Evolutionary conservation across 2,888 invertebrate species (phyloP).

Genomic region (Drosophila mayaguana): DNA sequence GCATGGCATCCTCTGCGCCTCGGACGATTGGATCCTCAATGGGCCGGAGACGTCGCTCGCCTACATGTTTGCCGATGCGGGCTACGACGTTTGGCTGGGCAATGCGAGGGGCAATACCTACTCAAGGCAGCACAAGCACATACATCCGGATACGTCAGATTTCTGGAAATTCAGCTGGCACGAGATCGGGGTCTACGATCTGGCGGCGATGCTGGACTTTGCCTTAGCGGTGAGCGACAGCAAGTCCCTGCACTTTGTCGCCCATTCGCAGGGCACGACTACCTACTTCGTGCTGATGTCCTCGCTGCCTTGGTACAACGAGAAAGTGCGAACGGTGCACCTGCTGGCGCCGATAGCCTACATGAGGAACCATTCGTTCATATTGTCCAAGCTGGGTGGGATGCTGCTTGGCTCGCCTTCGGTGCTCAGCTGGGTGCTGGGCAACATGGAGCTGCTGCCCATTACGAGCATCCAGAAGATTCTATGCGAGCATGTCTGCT

Average conservation of each 20-base stretch:
- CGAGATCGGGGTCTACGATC: constrained; percentile 90
- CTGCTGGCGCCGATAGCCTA: constrained; percentile 90
- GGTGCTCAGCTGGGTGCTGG: constrained; percentile 77
- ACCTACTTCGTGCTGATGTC: constrained; percentile 91
- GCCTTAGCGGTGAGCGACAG: constrained; percentile 87
- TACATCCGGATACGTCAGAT: constrained; percentile 86
- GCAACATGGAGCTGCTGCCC: constrained; percentile 88
- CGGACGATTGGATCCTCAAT: constrained; percentile 90
- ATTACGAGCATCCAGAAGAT: constrained; percentile 81
- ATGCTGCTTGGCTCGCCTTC: constrained; percentile 82
- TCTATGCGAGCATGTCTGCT: constrained; percentile 86
- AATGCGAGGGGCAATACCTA: constrained; percentile 90
- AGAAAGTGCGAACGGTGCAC: constrained; percentile 88
- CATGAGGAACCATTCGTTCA: constrained; percentile 85
- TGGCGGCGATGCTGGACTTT: constrained; percentile 93
- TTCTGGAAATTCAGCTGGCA: constrained; percentile 90
- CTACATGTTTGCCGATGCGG: constrained; percentile 87
- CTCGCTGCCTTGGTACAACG: constrained; percentile 89
- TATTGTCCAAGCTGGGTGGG: constrained; percentile 85
- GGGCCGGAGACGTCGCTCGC: constrained; percentile 87
- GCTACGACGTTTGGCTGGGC: constrained; percentile 93
- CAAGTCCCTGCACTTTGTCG: constrained; percentile 89
- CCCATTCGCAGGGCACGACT: constrained; percentile 89
- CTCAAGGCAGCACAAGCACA: constrained; percentile 86
- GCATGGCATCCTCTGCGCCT: constrained; percentile 90